Percentiles rank a stretch among this genome's conserved stretches.
Evolutionary conservation across 2,113 vertebrate genomes (phyloP).

Genomic region (Murina feae): DNA sequence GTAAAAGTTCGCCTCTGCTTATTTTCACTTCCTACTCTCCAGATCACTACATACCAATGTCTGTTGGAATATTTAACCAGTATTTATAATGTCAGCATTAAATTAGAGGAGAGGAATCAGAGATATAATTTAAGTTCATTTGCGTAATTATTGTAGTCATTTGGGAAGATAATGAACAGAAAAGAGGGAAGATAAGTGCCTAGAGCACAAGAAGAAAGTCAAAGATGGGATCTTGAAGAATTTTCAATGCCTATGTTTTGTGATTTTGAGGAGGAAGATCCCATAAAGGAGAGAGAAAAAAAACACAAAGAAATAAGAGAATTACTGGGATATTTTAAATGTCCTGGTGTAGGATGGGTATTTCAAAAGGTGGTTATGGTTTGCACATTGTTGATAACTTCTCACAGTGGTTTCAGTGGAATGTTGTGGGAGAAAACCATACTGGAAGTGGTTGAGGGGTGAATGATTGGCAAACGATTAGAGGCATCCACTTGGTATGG

Average conservation of each 20-base stretch:
- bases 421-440: not conserved
- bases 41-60: not conserved
- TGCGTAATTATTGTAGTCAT: not conserved
- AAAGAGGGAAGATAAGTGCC: not conserved
- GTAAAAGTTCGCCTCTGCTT: not conserved
- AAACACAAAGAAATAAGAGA: not conserved
- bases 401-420: not conserved
- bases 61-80: not conserved
- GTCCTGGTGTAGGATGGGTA: not conserved
- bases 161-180: not conserved
- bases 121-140: not conserved
- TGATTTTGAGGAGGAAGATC: not conserved
- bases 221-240: not conserved
- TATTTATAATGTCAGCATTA: not conserved
- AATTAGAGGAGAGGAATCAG: not conserved
- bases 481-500: not conserved
- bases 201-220: not conserved
- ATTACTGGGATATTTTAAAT: not conserved
- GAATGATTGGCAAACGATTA: not conserved
- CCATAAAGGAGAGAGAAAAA: not conserved
- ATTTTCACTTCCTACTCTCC: not conserved
- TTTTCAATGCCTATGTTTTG: not conserved
- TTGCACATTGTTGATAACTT: not conserved
- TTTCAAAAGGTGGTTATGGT: not conserved
- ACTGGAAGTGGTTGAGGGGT: not conserved